Evolutionary conservation across 2,113 vertebrate species (phyloP).

Genomic region (Lepidothrix coronata): DNA sequence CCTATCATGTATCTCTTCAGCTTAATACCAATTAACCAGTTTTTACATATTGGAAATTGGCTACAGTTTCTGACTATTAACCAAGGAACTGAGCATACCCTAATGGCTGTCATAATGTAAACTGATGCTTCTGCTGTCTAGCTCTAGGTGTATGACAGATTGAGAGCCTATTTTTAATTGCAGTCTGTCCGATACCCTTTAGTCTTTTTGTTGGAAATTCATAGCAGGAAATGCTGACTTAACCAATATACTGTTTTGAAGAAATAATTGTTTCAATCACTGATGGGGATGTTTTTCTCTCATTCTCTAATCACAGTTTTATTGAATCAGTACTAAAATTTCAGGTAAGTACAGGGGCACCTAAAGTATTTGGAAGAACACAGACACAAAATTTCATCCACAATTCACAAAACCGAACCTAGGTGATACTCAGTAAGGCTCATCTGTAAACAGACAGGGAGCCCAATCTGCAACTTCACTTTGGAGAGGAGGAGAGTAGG

Average conservation of each 20-base stretch:
- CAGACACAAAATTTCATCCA: not conserved
- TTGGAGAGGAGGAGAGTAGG: not conserved
- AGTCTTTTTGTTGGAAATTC: not conserved
- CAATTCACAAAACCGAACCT: not conserved
- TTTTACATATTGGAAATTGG: not conserved
- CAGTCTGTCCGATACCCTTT: not conserved
- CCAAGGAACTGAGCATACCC: not conserved
- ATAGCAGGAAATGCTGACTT: not conserved
- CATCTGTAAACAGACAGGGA: not conserved
- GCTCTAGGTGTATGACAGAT: not conserved
- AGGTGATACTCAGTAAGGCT: not conserved
- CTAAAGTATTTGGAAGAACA: not conserved
- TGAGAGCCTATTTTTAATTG: not conserved
- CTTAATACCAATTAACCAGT: not conserved
- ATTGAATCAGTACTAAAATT: not conserved
- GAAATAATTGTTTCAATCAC: not conserved
- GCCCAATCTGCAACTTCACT: not conserved
- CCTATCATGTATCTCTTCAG: not conserved
- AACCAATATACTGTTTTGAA: not conserved
- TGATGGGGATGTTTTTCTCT: not conserved
- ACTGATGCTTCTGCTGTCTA: not conserved
- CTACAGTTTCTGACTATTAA: not conserved
- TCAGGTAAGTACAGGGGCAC: not conserved
- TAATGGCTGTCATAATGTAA: not conserved
- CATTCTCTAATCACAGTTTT: not conserved